These are phyloP conservation scores for Apaloderma vittatum DNA, from an alignment of 2,113 vertebrate genomes.

Conservation along the genomic window DNA sequence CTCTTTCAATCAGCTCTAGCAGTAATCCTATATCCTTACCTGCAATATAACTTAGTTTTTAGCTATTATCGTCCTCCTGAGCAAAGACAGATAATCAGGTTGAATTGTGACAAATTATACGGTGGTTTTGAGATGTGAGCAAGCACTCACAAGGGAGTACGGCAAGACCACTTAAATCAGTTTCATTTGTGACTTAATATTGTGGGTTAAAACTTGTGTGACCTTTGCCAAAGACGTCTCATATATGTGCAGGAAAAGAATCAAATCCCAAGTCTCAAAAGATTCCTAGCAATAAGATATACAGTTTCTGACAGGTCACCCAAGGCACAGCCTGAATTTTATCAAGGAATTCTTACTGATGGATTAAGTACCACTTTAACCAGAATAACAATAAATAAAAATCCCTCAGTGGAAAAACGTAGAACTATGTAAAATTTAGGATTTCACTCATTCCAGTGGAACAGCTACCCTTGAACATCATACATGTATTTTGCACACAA, in stretches of 20 bases:
- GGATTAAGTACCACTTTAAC: constrained; percentile 55
- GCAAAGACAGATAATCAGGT: constrained; percentile 37
- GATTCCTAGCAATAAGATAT: constrained; percentile 36
- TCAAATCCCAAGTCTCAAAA: constrained; percentile 39
- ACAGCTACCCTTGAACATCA: constrained; percentile 16
- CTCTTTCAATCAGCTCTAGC: constrained; percentile 14
- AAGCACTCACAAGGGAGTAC: constrained; percentile 49
- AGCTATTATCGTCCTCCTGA: constrained; percentile 48
- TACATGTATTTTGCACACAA: constrained; percentile 21
- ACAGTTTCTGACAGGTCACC: constrained; percentile 51
- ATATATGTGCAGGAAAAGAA: not conserved
- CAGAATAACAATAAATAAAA: constrained; percentile 60
- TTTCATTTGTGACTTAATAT: constrained; percentile 64
- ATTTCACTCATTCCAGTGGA: constrained; percentile 3
- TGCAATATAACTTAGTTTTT: constrained; percentile 13
- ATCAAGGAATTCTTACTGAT: constrained; percentile 45
- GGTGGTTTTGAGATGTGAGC: constrained; percentile 65
- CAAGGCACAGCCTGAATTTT: constrained; percentile 22
- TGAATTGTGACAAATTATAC: constrained; percentile 33
- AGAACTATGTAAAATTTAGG: constrained; percentile 13
- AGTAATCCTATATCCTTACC: constrained; percentile 38
- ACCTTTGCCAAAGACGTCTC: constrained; percentile 59
- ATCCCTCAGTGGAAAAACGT: not conserved
- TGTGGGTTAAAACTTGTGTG: constrained; percentile 44
- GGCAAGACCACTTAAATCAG: constrained; percentile 39